phyloP scores from a whole-genome alignment of 1,140 invertebrate species.

The Lasioglossum albipes region DNA sequence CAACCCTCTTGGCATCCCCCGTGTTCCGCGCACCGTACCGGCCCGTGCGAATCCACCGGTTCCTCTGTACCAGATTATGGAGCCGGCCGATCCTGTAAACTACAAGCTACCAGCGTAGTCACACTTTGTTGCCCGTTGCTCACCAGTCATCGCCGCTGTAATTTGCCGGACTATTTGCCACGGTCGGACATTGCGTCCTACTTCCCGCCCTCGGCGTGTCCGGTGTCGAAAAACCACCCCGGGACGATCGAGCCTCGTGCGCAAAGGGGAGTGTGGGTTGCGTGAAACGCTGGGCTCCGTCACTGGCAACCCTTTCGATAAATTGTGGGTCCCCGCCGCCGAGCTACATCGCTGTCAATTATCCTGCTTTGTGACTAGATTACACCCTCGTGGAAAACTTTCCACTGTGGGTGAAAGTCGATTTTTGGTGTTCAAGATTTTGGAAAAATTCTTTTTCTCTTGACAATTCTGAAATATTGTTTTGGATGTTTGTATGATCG shows the following conservation, averaged over 20 bases:
- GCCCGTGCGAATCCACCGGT: conserved; percentile 1
- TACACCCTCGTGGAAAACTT: neutral
- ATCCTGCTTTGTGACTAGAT: neutral
- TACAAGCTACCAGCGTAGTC: conserved; percentile 40
- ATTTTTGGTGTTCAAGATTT: too few species aligned
- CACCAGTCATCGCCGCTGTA: conserved; percentile 30
- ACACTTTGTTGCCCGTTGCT: conserved; percentile 36
- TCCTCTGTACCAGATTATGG: conserved; percentile 52
- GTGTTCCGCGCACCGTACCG: neutral
- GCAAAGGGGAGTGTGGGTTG: neutral
- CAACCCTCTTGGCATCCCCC: neutral
- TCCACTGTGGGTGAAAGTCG: too few species aligned
- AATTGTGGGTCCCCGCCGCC: neutral
- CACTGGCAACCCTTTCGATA: neutral
- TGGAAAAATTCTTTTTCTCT: too few species aligned
- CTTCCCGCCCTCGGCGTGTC: neutral
- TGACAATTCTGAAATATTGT: too few species aligned
- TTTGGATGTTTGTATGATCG: too few species aligned
- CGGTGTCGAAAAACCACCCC: conserved; percentile 15
- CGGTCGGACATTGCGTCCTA: conserved; percentile 21
- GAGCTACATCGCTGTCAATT: neutral
- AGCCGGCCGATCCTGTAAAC: conserved; percentile 35
- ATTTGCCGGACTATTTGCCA: conserved; percentile 39
- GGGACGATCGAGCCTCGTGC: neutral
- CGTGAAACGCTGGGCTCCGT: neutral